phyloP scores from a whole-genome alignment of 1,140 invertebrate genomes.

The Tetragnatha versicolor region DNA sequence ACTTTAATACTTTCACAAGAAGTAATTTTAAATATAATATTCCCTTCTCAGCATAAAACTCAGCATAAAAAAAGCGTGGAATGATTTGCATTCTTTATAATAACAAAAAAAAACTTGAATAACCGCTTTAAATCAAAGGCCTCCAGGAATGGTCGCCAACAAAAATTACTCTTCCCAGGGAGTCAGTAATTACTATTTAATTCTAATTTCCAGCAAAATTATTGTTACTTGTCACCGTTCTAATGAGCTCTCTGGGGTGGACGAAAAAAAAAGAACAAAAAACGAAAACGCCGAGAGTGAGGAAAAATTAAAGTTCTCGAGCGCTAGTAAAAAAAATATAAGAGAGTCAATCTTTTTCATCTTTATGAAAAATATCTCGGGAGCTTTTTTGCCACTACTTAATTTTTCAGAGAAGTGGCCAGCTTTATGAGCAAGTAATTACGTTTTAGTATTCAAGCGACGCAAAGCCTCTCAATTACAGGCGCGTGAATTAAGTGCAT shows the following conservation, averaged over 20 bases:
- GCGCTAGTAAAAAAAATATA: slow-evolving; percentile 21
- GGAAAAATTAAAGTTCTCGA: slow-evolving; percentile 27
- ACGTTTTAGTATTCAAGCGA: slow-evolving; percentile 50
- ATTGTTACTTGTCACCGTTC: slow-evolving; percentile 54
- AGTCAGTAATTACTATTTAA: slow-evolving; percentile 56
- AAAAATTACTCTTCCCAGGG: slow-evolving; percentile 46
- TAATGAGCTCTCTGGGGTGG: slow-evolving; percentile 40
- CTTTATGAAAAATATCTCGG: slow-evolving; percentile 52
- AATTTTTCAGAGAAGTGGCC: slow-evolving; percentile 48
- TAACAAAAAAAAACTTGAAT: slow-evolving; percentile 12
- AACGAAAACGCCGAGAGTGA: slow-evolving; percentile 4
- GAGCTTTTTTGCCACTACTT: slow-evolving; percentile 22
- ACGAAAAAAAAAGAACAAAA: slow-evolving; percentile 31
- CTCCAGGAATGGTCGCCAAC: slow-evolving; percentile 17
- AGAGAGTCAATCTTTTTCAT: slow-evolving; percentile 46
- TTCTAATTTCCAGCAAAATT: slow-evolving; percentile 56
- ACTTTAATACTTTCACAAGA: slow-evolving; percentile 9
- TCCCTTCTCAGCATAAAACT: neutral
- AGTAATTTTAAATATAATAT: slow-evolving; percentile 36
- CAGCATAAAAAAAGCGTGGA: neutral
- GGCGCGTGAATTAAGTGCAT: neutral
- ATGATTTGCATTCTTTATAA: neutral
- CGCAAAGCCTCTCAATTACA: slow-evolving; percentile 47
- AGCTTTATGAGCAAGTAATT: slow-evolving; percentile 50
- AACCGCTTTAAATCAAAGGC: slow-evolving; percentile 44